Base-by-base conservation (phyloP, 2,797 vertebrate species). In the Melanotaenia parkinsoni region DNA sequence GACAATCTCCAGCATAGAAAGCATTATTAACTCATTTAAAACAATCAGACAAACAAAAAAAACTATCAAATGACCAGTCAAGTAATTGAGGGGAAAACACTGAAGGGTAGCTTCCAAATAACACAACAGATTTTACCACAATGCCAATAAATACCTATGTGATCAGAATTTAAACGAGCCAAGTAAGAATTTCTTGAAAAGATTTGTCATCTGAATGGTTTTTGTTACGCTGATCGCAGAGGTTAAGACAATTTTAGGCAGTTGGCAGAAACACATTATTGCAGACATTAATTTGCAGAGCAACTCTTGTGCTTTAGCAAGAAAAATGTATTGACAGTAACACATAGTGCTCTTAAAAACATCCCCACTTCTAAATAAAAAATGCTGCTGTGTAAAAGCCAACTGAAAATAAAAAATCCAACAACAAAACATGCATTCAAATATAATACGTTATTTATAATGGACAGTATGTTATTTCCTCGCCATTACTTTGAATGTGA, bases 161-260 rank as follows among this genome's bases (percentile, higher is more conserved):
- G 30, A 73, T 77, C 16, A 60, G 28, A 57, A 79, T 85, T 84
- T 81, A 51, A 56, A 61, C 58, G 67, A 43, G 37, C 5, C 13
- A 1, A 40, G 33, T 60, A 50, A 60, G 60, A 47, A 77, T 82
- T 81, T 76, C 65, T 35, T 12, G 9, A 69, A 54, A 50, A 16
- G 51, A 74, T 77, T 76, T 77, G 26, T 67, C 6, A 11, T 58
- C 13, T 14, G 13, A 56, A 51, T 69, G 16, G 56, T 65, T 87
- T 89, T 75, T 67, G 38, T 77, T 43, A 87, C 83, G 87, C 90
- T 92, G 89, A 90, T 90, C 72, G 72, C 83, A 88, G 86, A 81
- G 47, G 65, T 82, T 84, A 83, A 83, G 90, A 93, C 86, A 74
- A 92, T 94, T 93, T 94, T 91, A 92, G 92, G 93, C 93, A 93